Evolutionary conservation across 2,888 invertebrate genomes (phyloP).

Genomic region (Rugalucina vietnamica): DNA sequence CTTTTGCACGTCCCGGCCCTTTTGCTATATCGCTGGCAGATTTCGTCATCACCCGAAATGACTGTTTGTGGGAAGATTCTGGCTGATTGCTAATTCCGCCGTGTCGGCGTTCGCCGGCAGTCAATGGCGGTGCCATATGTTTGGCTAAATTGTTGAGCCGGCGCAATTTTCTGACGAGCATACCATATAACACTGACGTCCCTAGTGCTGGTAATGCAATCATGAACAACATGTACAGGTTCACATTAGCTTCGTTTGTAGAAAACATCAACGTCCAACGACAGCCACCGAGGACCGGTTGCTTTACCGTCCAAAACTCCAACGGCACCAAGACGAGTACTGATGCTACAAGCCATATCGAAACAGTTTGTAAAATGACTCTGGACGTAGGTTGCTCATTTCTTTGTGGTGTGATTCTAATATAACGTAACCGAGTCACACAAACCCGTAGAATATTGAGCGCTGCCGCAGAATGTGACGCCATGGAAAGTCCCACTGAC

Average conservation of each 20-base stretch:
- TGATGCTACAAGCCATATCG: not conserved
- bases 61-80: too few species aligned
- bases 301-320: conserved; percentile 2
- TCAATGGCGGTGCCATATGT: not conserved
- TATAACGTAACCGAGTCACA: not conserved
- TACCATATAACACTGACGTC: conserved; percentile 9
- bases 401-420: not conserved
- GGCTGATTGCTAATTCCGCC: too few species aligned
- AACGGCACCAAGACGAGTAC: conserved; percentile 14
- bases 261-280: conserved; percentile 18
- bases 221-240: conserved; percentile 25
- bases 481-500: conserved; percentile 10
- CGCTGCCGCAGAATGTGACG: conserved; percentile 21
- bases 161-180: conserved; percentile 9
- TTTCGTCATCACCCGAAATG: too few species aligned
- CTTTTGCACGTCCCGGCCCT: too few species aligned
- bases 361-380: conserved; percentile 16
- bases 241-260: not conserved
- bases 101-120: not conserved
- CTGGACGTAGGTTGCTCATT: not conserved
- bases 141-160: not conserved
- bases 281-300: not conserved
- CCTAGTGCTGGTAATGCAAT: conserved; percentile 10
- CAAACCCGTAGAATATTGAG: conserved; percentile 28
- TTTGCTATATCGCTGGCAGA: too few species aligned